Percentiles rank a stretch among this genome's conserved stretches.
phyloP scores from a whole-genome alignment of 2,888 invertebrate genomes.

The Acleris cristana region DNA sequence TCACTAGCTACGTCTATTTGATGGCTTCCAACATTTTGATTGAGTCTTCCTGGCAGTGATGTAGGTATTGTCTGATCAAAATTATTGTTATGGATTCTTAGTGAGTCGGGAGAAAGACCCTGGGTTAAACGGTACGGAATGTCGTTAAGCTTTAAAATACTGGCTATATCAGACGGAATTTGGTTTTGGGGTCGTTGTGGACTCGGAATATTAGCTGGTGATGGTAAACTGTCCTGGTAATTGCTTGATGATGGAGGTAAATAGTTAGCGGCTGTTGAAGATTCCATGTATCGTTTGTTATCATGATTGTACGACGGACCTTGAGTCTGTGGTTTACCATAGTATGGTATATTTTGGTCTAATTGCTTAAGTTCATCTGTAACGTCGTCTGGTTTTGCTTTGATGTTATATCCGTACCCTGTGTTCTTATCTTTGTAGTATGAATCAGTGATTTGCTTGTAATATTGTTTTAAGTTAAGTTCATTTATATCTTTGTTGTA shows the following conservation, averaged over 20 bases:
- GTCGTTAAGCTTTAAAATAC: conserved; percentile 70
- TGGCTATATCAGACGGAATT: conserved; percentile 57
- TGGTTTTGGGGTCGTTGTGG: conserved; percentile 57
- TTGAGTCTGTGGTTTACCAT: conserved; percentile 56
- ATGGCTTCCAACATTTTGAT: conserved; percentile 76
- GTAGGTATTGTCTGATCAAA: conserved; percentile 69
- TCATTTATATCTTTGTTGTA: conserved; percentile 66
- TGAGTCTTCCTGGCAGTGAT: conserved; percentile 66
- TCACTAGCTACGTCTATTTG: conserved; percentile 70
- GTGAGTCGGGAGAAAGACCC: conserved; percentile 56
- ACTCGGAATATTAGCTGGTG: conserved; percentile 55
- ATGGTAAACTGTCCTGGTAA: conserved; percentile 60
- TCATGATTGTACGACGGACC: conserved; percentile 57
- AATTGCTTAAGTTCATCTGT: conserved; percentile 58
- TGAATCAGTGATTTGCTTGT: conserved; percentile 66
- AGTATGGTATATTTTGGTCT: conserved; percentile 56
- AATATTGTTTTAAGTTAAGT: conserved; percentile 61
- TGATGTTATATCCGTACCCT: conserved; percentile 66
- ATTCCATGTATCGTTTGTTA: conserved; percentile 54
- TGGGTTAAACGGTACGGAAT: conserved; percentile 71
- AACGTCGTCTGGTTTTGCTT: conserved; percentile 66
- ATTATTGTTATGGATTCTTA: conserved; percentile 61
- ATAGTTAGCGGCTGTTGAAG: conserved; percentile 55
- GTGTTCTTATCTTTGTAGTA: conserved; percentile 76
- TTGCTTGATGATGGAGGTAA: conserved; percentile 53